Base-by-base conservation (phyloP, 2,888 invertebrate species). In the Drosophila paracracens region DNA sequence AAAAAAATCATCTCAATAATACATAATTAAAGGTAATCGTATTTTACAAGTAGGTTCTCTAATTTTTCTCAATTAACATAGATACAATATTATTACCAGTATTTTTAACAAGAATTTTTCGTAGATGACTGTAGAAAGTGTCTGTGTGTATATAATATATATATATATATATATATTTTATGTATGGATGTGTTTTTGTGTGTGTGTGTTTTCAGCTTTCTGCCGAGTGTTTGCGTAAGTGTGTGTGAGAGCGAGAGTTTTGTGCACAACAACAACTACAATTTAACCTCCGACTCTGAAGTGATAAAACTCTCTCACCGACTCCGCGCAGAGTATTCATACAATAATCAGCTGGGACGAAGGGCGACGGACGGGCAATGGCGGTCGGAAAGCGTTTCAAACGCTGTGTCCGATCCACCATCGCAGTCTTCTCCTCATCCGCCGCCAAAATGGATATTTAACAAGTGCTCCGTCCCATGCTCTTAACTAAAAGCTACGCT, bases 241-340 rank as follows among this genome's bases (percentile, higher is more conserved):
- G 60, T 68, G 65, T 79, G 74, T 78, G 86, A 79, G 88, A 73
- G 90, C 77, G 84, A 82, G 89, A 88, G 85, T 83, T 90, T 90
- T 88, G 88, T 90, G 88, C 89, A 90, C 87, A 90, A 87, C 89
- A 84, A 88, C 89, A 86, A 90, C 89, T 89, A 90, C 89, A 80
- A 82, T 87, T 89, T 83, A 83, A 88, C 82, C 89, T 88, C 90
- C 89, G 89, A 81, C 89, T 73, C 69, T 73, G 87, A 84, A 88
- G 87, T 88, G 87, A 88, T 88, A 88, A 87, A 88, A 90, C 87
- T 86, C 87, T 87, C 90, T 90, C 87, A 88, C 89, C 87, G 87
- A 88, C 87, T 88, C 87, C 87, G 67, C 89, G 78, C 80, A 78
- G 89, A 90, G 87, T 88, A 90, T 88, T 87, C 76, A 87, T 83